These are phyloP conservation scores for Conus canariensis DNA, from an alignment of 2,888 invertebrate genomes.

Conservation along the genomic window DNA sequence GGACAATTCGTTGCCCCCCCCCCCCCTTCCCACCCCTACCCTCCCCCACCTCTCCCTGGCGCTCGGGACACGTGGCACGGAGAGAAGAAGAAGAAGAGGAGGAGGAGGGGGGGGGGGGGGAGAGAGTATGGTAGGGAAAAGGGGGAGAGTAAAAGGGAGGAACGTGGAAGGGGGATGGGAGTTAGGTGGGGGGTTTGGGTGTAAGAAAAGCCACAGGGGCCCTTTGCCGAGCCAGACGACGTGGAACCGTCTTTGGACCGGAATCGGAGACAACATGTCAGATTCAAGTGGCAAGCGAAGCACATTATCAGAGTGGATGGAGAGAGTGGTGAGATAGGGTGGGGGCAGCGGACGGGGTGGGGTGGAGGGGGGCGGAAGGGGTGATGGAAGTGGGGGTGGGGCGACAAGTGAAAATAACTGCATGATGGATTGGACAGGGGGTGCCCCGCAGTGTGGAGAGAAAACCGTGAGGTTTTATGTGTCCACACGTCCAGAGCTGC, in stretches of 20 bases:
- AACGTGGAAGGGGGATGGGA: not conserved
- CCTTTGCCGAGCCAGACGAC: constrained; percentile 5
- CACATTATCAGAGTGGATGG: not conserved
- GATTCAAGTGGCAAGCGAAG: constrained; percentile 16
- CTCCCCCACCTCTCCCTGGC: not conserved
- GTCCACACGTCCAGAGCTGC: not conserved
- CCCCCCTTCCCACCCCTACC: not conserved
- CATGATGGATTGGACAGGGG: not conserved
- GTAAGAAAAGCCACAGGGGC: not conserved
- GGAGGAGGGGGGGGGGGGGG: not conserved
- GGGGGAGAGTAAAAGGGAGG: not conserved
- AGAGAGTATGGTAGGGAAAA: not conserved
- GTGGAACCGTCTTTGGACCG: not conserved
- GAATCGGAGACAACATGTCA: constrained; percentile 21
- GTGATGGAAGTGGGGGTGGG: not conserved
- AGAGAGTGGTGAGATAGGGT: not conserved
- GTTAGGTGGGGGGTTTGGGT: not conserved
- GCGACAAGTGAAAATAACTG: constrained; percentile 9
- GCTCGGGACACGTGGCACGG: not conserved
- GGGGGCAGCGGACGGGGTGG: not conserved
- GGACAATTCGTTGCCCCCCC: not conserved
- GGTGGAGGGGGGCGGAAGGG: not conserved
- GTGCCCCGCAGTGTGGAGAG: not conserved
- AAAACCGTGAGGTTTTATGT: constrained; percentile 15
- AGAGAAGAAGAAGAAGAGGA: not conserved